A percentile compares a stretch with the other conserved stretches of the same genome.
Evolutionary conservation across 2,113 vertebrate genomes (phyloP).

Genomic region (Cygnus atratus): DNA sequence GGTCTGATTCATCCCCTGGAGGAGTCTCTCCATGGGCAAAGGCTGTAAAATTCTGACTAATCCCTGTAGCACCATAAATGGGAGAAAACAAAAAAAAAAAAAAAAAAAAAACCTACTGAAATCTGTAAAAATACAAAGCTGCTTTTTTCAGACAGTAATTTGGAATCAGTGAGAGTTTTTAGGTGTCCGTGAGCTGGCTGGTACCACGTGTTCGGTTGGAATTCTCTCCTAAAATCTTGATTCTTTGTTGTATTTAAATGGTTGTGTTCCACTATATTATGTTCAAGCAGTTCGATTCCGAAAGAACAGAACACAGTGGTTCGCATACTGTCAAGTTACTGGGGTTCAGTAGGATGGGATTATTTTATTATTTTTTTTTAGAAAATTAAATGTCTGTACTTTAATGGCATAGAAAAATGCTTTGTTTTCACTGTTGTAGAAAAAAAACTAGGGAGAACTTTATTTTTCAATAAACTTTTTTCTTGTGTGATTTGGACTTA

Average conservation of each 20-base stretch:
- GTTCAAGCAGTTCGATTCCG: constrained; percentile 61
- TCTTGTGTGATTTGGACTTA: constrained; percentile 80
- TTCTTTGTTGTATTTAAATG: constrained; percentile 6
- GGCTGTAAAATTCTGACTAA: background rate
- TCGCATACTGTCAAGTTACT: constrained; percentile 47
- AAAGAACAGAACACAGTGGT: constrained; percentile 40
- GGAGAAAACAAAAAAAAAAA: background rate
- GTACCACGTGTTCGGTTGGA: background rate
- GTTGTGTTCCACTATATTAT: constrained; percentile 64
- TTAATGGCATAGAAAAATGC: constrained; percentile 71
- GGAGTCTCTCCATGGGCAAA: background rate
- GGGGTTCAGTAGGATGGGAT: constrained; percentile 25
- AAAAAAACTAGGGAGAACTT: constrained; percentile 89
- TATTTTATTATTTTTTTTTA: background rate
- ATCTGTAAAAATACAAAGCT: background rate
- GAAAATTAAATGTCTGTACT: constrained; percentile 73
- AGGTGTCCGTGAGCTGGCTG: background rate
- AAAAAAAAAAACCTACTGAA: background rate
- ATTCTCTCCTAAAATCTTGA: background rate
- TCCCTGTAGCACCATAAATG: background rate
- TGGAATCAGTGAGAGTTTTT: background rate
- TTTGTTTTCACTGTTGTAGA: constrained; percentile 83
- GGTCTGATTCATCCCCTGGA: background rate
- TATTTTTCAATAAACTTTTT: constrained; percentile 97
- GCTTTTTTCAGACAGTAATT: background rate